Percentiles rank a stretch among this genome's conserved stretches.
These are phyloP conservation scores for Anoplopoma fimbria DNA, from an alignment of 2,113 vertebrate genomes.

Conservation along the genomic window DNA sequence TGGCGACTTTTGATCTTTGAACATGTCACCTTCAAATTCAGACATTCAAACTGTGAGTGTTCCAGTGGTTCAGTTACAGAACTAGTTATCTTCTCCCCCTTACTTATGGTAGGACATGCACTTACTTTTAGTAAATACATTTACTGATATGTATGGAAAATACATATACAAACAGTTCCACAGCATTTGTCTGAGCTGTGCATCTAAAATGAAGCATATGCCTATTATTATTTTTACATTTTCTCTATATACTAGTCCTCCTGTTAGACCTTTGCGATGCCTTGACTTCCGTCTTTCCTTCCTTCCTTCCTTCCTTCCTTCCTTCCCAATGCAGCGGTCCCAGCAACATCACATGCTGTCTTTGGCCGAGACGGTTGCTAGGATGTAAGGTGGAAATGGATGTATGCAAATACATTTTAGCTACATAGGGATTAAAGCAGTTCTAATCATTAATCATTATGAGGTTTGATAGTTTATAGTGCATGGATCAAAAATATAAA, in stretches of 20 bases:
- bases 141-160: neutral
- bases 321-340: constrained; percentile 26
- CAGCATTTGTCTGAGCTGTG: neutral
- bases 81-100: too few species aligned
- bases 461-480: neutral
- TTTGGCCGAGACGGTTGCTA: neutral
- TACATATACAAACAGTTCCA: neutral
- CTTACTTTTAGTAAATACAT: neutral
- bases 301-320: neutral
- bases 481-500: neutral
- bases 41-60: neutral
- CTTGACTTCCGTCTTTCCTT: constrained; percentile 5
- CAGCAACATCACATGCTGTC: constrained; percentile 21
- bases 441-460: too few species aligned
- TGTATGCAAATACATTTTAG: neutral
- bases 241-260: neutral
- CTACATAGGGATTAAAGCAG: neutral
- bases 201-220: constrained; percentile 10
- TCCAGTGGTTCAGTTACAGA: too few species aligned
- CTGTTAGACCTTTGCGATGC: constrained; percentile 8
- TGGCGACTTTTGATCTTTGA: neutral
- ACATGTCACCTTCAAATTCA: neutral
- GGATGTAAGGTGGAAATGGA: constrained; percentile 1
- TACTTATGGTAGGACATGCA: too few species aligned
- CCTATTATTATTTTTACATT: constrained; percentile 18